Evolutionary conservation across 2,888 invertebrate genomes (phyloP), one percentile per base, ranked within the genome.

Genomic region (Pherbina coryleti): DNA sequence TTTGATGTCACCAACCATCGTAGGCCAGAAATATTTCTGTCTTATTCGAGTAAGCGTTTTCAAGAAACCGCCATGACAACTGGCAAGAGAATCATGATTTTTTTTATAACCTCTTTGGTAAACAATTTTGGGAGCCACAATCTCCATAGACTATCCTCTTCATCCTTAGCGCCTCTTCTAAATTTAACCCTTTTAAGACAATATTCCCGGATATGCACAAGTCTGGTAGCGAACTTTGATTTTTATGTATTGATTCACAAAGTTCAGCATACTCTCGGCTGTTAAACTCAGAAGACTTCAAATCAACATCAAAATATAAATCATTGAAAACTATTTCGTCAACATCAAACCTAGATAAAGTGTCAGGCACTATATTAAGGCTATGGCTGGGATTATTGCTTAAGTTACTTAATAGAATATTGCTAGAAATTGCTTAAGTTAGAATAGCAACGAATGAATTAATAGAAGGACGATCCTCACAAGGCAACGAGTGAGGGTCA

Each of bases 1-100:
- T 17, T 17, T 64, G 3, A 62, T 31, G 31, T 64, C 62, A 28
- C 62, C 14, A 14, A 34, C 64, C 28, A 64, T 28, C 1, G 64
- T 17, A 17, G 64, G 64, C 64, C 64, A 64, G 31, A 64, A 64
- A 17, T 64, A 64, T 28, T 64, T 64, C n/a, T 64, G 53, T 17
- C 53, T 17, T 19, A 53, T 5, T 0, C 37, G 37, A 8, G 37
- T 37, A 4, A 37, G 8, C 7, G 37, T 37, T 37, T 37, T 37
- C 37, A 37, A 14, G 11, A 28, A 64, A 3, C 64, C 64, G 5
- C 64, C 34, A 14, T 64, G 34, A 8, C 64, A 25, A 11, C 64
- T 28, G 0, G 8, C 14, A 2, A 19, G 5, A 14, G 37, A 22
- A 11, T 69, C 69, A 53, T 69, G 64, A 28, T 31, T 17, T 5